Conservation (phyloP, 2,888 invertebrate genomes). For the Drosophila quinaria region DNA sequence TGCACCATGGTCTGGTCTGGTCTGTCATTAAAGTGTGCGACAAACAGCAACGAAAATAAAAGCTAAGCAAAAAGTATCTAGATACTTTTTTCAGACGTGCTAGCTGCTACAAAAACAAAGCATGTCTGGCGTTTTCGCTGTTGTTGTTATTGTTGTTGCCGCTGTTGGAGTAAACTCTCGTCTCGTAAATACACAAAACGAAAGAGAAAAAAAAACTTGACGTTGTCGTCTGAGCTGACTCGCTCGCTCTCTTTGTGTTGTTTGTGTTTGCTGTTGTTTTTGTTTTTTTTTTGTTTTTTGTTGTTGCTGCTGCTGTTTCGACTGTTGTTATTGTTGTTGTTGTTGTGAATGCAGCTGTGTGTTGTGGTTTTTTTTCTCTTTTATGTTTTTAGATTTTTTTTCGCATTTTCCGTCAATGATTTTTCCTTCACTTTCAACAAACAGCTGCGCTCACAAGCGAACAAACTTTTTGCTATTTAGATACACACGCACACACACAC, state of each 20-base stretch:
- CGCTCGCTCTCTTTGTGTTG: constrained; percentile 51
- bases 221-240: constrained; percentile 61
- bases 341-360: constrained; percentile 47
- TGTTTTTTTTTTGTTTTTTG: constrained; percentile 40
- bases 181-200: constrained; percentile 62
- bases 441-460: constrained; percentile 74
- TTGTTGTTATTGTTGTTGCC: constrained; percentile 12
- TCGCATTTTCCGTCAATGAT: constrained; percentile 73
- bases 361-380: constrained; percentile 25
- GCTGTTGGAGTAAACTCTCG: constrained; percentile 57
- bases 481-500: constrained; percentile 44
- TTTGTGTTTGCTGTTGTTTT: constrained; percentile 55
- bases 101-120: constrained; percentile 49
- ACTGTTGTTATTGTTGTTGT: constrained; percentile 37
- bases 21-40: constrained; percentile 38
- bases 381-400: constrained; percentile 26
- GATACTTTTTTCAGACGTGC: constrained; percentile 43
- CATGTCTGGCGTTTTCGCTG: constrained; percentile 43
- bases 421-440: constrained; percentile 80
- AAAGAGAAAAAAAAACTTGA: constrained; percentile 52
- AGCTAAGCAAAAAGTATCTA: constrained; percentile 24
- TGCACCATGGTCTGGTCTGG: constrained; percentile 11
- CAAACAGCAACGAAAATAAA: constrained; percentile 30
- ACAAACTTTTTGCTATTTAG: constrained; percentile 51
- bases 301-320: constrained; percentile 27